Base-by-base conservation (phyloP, 2,797 vertebrate species). In the Lepilemur septentrionalis region DNA sequence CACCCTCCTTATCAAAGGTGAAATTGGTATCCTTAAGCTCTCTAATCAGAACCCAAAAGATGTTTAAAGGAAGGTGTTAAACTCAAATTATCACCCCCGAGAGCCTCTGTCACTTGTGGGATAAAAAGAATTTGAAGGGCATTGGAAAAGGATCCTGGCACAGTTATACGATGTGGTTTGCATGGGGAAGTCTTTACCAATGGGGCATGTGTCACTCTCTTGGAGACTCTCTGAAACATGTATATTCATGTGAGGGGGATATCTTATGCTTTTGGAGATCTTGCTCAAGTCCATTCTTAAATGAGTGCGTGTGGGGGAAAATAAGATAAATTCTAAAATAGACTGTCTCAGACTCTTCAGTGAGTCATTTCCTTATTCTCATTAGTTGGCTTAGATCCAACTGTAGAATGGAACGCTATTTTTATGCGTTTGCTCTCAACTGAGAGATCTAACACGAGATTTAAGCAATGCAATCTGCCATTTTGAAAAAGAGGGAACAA, bases 281-380 rank as follows among this genome's bases (percentile, higher is more conserved):
- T 92, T 76, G 25, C 41, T 95, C 22, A 67, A 86, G 79, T 75
- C 48, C 28, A 23, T 87, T 91, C 55, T 93, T 86, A 75, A 89
- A 80, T 32, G 48, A 90, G n/a, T 72, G 11, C 91, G 30, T 80
- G 43, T 4, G 17, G 9, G 10, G 30, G n/a, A 2, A 28, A 4
- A 79, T 83, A 38, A 81, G 55, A 80, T 59, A 73, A 91, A 76
- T 91, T 94, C 69, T 93, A 91, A 89, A 92, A 89, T 55, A 57
- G 82, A 95, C 23, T 96, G 72, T 89, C 70, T 92, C 83, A 88
- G 80, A 43, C 30, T 96, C 69, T 94, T 73, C 73, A 76, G 85
- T 93, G 94, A 96, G 84, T 97, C 94, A 96, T 92, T 97, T 97
- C 84, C 84, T 95, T 72, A 72, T 86, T 97, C 89, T 96, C 90